These are phyloP conservation scores for Carduelis carduelis DNA, from an alignment of 2,797 vertebrate genomes.

Conservation along the genomic window DNA sequence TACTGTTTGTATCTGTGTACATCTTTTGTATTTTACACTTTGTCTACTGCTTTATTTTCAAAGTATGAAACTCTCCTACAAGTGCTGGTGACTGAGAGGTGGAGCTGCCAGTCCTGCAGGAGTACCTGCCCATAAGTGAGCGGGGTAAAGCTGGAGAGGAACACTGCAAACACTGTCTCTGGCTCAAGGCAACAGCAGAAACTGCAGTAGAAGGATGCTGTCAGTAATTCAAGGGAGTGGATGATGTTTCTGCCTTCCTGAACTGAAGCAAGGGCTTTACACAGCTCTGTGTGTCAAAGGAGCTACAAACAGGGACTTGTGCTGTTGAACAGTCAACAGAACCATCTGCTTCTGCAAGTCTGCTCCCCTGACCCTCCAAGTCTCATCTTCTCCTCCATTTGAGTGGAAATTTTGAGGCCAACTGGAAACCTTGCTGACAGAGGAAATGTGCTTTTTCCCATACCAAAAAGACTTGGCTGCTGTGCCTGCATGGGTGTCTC, in stretches of 20 bases:
- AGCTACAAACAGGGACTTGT: not conserved
- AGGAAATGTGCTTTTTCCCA: not conserved
- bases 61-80: not conserved
- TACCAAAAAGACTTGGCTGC: not conserved
- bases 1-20: not conserved
- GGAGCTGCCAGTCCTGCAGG: not conserved
- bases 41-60: not conserved
- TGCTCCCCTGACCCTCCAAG: not conserved
- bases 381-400: not conserved
- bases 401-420: not conserved
- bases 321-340: not conserved
- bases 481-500: not conserved
- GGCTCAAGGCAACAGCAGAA: not conserved
- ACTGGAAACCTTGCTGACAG: accelerated
- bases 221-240: not conserved
- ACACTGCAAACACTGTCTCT: not conserved
- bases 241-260: not conserved
- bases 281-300: not conserved
- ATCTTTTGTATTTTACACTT: not conserved
- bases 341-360: not conserved
- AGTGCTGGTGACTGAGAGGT: not conserved
- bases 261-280: not conserved
- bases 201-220: not conserved
- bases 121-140: not conserved
- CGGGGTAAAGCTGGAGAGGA: not conserved